phyloP scores from a whole-genome alignment of 2,888 invertebrate genomes.

The Psylliodes chrysocephalus region DNA sequence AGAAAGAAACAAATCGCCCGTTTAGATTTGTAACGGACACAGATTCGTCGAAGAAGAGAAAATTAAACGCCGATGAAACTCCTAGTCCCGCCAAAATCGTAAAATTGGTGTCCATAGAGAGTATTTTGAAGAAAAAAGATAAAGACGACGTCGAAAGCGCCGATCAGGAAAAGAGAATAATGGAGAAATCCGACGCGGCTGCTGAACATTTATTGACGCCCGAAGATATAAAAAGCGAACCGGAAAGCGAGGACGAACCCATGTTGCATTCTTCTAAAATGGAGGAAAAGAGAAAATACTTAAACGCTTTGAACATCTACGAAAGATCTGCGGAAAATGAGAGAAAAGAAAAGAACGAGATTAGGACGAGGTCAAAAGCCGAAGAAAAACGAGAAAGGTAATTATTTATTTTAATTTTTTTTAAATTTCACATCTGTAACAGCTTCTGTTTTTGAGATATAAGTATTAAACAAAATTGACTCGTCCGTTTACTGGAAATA shows the following conservation, averaged over 20 bases:
- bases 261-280: conserved; percentile 37
- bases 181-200: background rate
- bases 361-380: conserved; percentile 56
- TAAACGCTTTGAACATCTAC: conserved; percentile 59
- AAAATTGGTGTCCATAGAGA: conserved; percentile 50
- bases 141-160: too few relatives aligned
- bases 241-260: conserved; percentile 53
- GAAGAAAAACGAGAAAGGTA: conserved; percentile 53
- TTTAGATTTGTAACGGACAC: background rate
- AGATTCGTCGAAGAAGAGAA: conserved; percentile 43
- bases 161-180: conserved; percentile 37
- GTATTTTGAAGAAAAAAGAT: conserved; percentile 43
- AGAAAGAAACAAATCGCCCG: too few relatives aligned
- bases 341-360: conserved; percentile 50
- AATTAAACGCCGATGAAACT: conserved; percentile 35
- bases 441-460: too few relatives aligned
- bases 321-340: conserved; percentile 52
- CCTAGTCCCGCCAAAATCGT: conserved; percentile 43
- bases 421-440: too few relatives aligned
- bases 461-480: too few relatives aligned
- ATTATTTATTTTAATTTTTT: too few relatives aligned
- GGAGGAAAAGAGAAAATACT: conserved; percentile 49
- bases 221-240: conserved; percentile 59
- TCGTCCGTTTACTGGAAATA: too few relatives aligned
- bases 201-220: conserved; percentile 17